These are phyloP conservation scores for Aphis craccivora DNA, from an alignment of 1,140 invertebrate genomes.

Conservation along the genomic window DNA sequence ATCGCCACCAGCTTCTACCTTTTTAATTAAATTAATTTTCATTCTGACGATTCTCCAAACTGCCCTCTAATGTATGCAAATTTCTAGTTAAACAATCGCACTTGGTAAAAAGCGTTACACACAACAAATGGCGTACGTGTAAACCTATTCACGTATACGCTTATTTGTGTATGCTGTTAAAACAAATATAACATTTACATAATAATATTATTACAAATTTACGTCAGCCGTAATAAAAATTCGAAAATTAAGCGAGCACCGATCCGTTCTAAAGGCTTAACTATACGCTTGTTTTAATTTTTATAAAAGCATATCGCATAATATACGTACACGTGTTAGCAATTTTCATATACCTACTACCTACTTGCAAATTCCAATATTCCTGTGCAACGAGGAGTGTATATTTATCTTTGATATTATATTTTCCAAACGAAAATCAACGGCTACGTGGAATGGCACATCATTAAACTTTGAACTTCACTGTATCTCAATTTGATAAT, in stretches of 20 bases:
- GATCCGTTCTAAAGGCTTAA: not conserved
- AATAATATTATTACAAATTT: slow-evolving; percentile 16
- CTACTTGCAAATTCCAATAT: not conserved
- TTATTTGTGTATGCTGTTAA: slow-evolving; percentile 6
- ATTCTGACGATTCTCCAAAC: not conserved
- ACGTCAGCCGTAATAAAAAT: slow-evolving; percentile 9
- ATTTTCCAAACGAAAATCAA: not conserved
- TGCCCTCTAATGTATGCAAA: not conserved
- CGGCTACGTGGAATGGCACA: not conserved
- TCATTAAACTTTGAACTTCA: not conserved
- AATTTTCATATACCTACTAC: not conserved
- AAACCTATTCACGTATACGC: not conserved
- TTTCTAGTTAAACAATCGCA: slow-evolving; percentile 26
- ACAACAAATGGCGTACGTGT: not conserved
- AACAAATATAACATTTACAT: slow-evolving; percentile 40
- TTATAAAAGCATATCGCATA: not conserved
- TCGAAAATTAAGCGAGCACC: not conserved
- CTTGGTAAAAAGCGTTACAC: slow-evolving; percentile 11
- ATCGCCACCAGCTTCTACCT: not conserved
- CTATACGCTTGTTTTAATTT: not conserved
- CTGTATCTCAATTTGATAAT: not conserved
- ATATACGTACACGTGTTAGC: not conserved
- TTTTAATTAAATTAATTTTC: slow-evolving; percentile 43
- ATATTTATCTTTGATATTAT: slow-evolving; percentile 38
- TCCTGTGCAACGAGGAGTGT: not conserved